Percentiles rank a stretch among this genome's conserved stretches.
Conservation (phyloP, 2,113 vertebrate species). For the Ailuropoda melanoleuca region DNA sequence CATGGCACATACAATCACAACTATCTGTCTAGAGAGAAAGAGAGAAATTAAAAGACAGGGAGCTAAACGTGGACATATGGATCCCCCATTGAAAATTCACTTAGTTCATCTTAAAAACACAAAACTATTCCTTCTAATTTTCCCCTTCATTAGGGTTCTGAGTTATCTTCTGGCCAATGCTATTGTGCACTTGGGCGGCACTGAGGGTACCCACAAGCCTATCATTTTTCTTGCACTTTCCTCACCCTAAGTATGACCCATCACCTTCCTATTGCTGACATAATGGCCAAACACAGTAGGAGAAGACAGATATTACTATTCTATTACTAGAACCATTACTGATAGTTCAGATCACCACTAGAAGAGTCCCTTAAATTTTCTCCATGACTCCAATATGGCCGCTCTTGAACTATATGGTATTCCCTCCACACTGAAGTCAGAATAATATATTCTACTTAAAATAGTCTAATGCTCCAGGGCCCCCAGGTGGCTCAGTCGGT, state of each 20-base stretch:
- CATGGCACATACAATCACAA: not conserved
- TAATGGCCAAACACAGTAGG: no score
- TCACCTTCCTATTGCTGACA: not conserved
- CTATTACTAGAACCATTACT: not conserved
- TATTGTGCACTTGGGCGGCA: fast-evolving
- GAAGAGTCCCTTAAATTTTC: not conserved
- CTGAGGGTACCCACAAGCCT: not conserved
- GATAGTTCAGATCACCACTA: not conserved
- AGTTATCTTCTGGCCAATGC: not conserved
- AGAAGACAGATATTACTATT: not conserved
- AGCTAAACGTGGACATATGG: not conserved
- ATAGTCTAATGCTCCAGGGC: not conserved
- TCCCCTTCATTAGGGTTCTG: not conserved
- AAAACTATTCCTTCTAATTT: not conserved
- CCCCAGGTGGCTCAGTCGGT: not conserved
- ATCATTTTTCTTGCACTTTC: not conserved
- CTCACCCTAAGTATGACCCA: fast-evolving
- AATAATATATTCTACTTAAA: not conserved
- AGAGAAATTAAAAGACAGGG: not conserved
- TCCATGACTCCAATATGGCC: not conserved
- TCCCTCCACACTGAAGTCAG: not conserved
- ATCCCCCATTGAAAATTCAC: not conserved
- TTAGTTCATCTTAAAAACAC: not conserved
- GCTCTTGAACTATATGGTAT: not conserved
- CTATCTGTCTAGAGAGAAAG: not conserved